Base-by-base conservation (phyloP, 2,888 invertebrate species). In the Rhagium mordax region DNA sequence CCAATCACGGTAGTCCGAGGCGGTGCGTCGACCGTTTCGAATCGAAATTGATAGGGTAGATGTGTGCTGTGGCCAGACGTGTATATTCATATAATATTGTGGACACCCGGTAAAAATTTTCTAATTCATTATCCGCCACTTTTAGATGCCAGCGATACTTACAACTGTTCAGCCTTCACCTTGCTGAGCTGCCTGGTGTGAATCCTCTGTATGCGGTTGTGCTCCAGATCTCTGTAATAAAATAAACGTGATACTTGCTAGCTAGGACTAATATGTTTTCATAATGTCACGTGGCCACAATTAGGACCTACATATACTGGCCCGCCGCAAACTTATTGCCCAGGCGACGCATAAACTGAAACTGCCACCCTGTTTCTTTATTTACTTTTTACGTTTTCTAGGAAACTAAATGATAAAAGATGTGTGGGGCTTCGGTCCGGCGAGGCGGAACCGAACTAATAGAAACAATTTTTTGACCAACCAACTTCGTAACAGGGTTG, bases 211-310 rank as follows among this genome's bases (percentile, higher is more conserved):
- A 88, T 88, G 72, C 81, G 82, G 77, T 88, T 88, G 79, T 88
- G 86, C 76, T 88, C 88, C 82, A 88, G 79, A 77, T 88, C 88
- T 71, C 88, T 88, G 84, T 29, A 86, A 86, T 67, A 80, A 79
- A 79, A 76, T 70, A 33, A 53, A 72, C 27, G 66, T 33, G 15
- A 65, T 8, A 18, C 2, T 20, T 55, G 33, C 55, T 67, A 57
- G 18, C n/a, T n/a, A 13, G 18, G 21, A 61, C 1, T 13, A 5
- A 18, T 13, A n/a, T 53, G 53, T 53, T 53, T 53, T 21, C 24
- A 57, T 16, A 29, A 29, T 8, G 61, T 21, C n/a, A 21, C 21
- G 1, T 21, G 21, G n/a, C 13, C 1, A 48, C 21, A 61, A 61
- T 61, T 61, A 48, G 16, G 8, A 24, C 3, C 41, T 21, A 41